phyloP scores from a whole-genome alignment of 1,140 invertebrate genomes.

The Dufourea novaeangliae region DNA sequence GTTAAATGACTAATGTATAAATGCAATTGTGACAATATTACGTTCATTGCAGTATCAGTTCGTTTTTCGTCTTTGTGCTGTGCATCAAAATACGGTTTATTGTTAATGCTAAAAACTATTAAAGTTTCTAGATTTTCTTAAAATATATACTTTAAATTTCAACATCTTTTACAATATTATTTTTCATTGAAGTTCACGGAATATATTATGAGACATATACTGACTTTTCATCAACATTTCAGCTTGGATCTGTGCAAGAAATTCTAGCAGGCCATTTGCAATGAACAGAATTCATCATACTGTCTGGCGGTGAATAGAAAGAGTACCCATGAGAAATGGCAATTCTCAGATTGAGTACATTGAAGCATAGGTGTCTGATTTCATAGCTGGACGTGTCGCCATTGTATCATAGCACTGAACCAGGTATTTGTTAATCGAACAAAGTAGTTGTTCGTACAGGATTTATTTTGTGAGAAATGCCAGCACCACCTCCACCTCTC shows the following conservation, averaged over 20 bases:
- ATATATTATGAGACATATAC: background rate
- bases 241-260: conserved; percentile 1
- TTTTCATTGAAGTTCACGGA: background rate
- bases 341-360: conserved; percentile 33
- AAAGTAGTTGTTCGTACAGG: conserved; percentile 23
- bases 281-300: background rate
- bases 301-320: conserved; percentile 2
- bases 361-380: conserved; percentile 34
- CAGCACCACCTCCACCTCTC: conserved; percentile 76
- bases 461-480: conserved; percentile 69
- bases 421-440: conserved; percentile 45
- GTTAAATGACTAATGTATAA: conserved; percentile 43
- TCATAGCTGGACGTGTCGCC: conserved; percentile 29
- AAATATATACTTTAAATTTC: background rate
- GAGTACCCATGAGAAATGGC: conserved; percentile 30
- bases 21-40: background rate
- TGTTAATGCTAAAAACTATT: background rate
- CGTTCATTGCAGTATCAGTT: background rate
- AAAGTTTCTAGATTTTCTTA: background rate
- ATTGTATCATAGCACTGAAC: background rate
- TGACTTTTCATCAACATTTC: conserved; percentile 10
- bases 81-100: background rate
- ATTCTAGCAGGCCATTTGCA: background rate
- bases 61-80: background rate
- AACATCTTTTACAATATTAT: background rate